Conservation (phyloP, 2,888 invertebrate genomes). For the Brachyptera putata region DNA sequence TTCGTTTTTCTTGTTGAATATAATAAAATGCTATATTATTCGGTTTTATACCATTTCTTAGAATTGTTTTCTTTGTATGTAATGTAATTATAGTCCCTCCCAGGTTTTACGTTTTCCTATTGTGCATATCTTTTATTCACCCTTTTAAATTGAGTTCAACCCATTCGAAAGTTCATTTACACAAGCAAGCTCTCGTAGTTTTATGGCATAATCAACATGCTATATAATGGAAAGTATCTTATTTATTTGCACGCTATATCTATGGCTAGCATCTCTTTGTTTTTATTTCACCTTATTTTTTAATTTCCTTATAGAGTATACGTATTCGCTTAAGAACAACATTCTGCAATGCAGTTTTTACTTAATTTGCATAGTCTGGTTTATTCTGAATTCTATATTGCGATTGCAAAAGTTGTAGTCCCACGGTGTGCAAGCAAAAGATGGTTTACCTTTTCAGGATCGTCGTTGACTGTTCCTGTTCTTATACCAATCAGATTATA, state of each 20-base stretch:
- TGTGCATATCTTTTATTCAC: neutral
- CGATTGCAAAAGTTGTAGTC: neutral
- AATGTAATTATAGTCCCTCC: no score
- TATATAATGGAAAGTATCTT: no score
- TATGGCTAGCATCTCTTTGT: no score
- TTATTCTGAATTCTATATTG: neutral
- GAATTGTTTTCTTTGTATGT: no score
- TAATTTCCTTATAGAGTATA: conserved; percentile 4
- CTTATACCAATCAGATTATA: neutral
- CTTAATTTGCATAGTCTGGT: neutral
- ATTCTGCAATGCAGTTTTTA: neutral
- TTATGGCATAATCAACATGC: neutral
- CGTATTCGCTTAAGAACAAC: neutral
- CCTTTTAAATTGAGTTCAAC: neutral
- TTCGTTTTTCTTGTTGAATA: no score
- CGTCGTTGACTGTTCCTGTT: neutral
- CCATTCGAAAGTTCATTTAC: neutral
- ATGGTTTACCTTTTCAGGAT: neutral
- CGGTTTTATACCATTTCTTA: no score
- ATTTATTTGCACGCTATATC: neutral
- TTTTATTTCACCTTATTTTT: neutral
- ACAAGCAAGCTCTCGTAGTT: neutral
- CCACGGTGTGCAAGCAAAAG: neutral
- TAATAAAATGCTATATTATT: no score
- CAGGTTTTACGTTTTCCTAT: neutral